Evolutionary conservation across 2,113 vertebrate genomes (phyloP), one percentile per base, ranked within the genome.

Genomic region (Scolopax mira): DNA sequence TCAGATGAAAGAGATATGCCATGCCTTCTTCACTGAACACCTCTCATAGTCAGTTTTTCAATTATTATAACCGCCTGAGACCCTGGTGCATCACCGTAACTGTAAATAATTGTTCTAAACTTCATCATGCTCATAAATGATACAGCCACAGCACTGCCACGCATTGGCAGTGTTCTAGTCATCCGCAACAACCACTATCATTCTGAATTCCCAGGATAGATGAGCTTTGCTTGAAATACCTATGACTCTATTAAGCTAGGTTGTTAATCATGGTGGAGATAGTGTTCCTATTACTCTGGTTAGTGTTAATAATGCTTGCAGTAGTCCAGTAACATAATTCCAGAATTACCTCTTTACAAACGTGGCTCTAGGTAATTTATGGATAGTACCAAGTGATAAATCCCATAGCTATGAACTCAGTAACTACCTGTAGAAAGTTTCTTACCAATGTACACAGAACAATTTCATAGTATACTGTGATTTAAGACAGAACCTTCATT

Each of bases 311-410:
- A 90, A 82, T 83, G 70, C 35, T 69, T 93, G 62, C 67, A 89
- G 77, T 55, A 83, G 57, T 74, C 69, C 85, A 87, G 11, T 44
- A 75, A 62, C 39, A 55, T 21, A 80, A 83, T 94, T 89, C 48
- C 90, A 93, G 30, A 41, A 66, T 62, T 85, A 57, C 37, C 39
- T 88, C 73, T 79, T 91, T 51, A 80, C 7, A 14, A 3, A 0
- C 85, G 91, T 79, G 42, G 28, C 21, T 93, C n/a, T 54, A 61
- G 37, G 54, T 89, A 91, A 92, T 92, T 96, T 97, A 95, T 75
- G 41, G 83, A 48, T 52, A 55, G 44, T 37, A 90, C 37, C 65
- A 41, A 85, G 55, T 72, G 61, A 94, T 94, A 80, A 42, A 95
- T 71, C 52, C 57, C 51, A 74, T 58, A 77, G 48, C 35, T 85